Conservation (phyloP, 2,888 invertebrate genomes). For the Ditylenchus weischeri region DNA sequence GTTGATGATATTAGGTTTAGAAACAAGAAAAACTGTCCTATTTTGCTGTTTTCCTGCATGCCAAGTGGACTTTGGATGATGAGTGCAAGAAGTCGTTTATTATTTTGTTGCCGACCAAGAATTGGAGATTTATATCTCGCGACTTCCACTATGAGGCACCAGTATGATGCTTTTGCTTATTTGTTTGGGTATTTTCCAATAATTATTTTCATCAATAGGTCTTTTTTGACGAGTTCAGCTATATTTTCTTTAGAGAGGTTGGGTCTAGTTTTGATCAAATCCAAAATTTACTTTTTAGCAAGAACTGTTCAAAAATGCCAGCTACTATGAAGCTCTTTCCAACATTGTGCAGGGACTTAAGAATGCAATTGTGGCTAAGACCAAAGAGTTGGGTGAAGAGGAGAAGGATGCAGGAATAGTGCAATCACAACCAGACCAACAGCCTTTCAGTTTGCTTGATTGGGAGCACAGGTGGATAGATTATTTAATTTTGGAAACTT, state of each 20-base stretch:
- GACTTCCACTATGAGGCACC: constrained; percentile 14
- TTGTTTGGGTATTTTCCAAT: too few relatives aligned
- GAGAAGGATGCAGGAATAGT: too few relatives aligned
- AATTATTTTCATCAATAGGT: not conserved
- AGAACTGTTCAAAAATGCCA: constrained; percentile 10
- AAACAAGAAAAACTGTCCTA: not conserved
- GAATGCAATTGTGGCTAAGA: not conserved
- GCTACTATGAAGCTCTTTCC: not conserved
- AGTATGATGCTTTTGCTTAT: not conserved
- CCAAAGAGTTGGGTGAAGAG: too few relatives aligned
- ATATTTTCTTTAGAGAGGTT: constrained; percentile 2
- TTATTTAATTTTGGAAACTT: too few relatives aligned
- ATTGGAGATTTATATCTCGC: constrained; percentile 7
- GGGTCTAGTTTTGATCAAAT: not conserved
- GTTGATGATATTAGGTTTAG: not conserved
- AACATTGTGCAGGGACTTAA: constrained; percentile 10
- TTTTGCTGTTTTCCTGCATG: constrained; percentile 10
- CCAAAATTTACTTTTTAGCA: not conserved
- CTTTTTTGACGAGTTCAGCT: constrained; percentile 10
- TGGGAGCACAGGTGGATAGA: too few relatives aligned
- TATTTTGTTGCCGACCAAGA: constrained; percentile 11
- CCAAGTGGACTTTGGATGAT: not conserved
- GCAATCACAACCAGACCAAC: too few relatives aligned
- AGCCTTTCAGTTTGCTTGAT: too few relatives aligned
- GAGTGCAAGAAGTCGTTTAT: constrained; percentile 8